A percentile compares a stretch with the other conserved stretches of the same genome.
Conservation (phyloP, 2,888 invertebrate species). For the Drosophila nigritarsus region DNA sequence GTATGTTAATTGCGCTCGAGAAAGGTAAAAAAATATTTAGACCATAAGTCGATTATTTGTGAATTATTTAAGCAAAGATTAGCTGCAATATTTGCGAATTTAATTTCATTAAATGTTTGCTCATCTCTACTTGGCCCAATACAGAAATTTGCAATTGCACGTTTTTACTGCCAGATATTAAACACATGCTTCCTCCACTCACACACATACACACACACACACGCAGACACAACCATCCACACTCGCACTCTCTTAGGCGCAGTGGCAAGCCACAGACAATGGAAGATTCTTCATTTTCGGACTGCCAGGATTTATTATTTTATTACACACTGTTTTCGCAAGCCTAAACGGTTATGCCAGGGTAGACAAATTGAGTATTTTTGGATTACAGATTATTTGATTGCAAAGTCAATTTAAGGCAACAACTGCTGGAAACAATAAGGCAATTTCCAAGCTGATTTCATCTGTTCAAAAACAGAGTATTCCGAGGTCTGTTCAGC, state of each 20-base stretch:
- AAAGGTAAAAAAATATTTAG: not conserved
- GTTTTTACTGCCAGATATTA: slow-evolving; percentile 22
- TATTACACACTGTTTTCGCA: not conserved
- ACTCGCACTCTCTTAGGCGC: slow-evolving; percentile 5
- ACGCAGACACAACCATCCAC: not conserved
- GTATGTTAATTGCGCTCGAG: not conserved
- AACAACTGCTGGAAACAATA: not conserved
- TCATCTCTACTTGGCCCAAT: not conserved
- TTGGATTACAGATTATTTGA: too few species aligned
- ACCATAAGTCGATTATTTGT: not conserved
- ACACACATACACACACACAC: not conserved
- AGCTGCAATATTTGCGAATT: not conserved
- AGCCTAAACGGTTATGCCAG: not conserved
- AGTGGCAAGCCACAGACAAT: slow-evolving; percentile 40
- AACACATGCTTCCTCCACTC: slow-evolving; percentile 16
- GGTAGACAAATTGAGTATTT: not conserved
- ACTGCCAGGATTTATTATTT: slow-evolving; percentile 41
- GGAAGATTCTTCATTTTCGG: slow-evolving; percentile 25
- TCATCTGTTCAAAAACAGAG: not conserved
- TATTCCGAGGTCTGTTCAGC: not conserved
- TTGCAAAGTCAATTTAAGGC: not conserved
- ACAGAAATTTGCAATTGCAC: not conserved
- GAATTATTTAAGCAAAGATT: not conserved
- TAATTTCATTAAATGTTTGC: slow-evolving; percentile 3
- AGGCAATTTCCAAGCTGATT: not conserved